Percentiles rank a stretch among this genome's conserved stretches.
phyloP scores from a whole-genome alignment of 1,140 invertebrate genomes.

The Bombus consobrinus region DNA sequence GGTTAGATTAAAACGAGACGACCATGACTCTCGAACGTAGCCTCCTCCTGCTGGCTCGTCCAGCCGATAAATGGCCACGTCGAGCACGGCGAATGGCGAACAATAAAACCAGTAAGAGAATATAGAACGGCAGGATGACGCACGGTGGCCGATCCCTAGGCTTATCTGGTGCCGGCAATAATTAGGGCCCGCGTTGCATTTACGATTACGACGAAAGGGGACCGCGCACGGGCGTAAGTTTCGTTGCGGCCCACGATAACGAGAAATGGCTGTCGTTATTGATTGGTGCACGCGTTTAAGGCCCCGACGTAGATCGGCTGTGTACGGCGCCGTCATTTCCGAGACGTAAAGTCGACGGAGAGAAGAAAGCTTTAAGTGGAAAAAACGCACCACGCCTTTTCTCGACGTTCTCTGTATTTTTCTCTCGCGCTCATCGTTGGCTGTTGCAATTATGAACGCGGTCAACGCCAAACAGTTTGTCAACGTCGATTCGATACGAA shows the following conservation, averaged over 20 bases:
- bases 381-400: not conserved
- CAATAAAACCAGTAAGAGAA: not conserved
- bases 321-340: too few relatives aligned
- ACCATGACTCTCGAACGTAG: too few relatives aligned
- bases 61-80: too few relatives aligned
- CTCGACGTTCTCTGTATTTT: not conserved
- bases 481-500: too few relatives aligned
- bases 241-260: slow-evolving; percentile 7
- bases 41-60: too few relatives aligned
- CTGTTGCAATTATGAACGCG: slow-evolving; percentile 21
- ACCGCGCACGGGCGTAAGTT: not conserved
- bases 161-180: slow-evolving; percentile 28
- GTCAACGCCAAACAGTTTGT: too few relatives aligned
- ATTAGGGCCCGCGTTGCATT: slow-evolving; percentile 33
- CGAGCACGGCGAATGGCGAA: not conserved
- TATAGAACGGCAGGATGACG: slow-evolving; percentile 9
- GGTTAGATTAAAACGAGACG: too few relatives aligned
- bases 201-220: slow-evolving; percentile 27
- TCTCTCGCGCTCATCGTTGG: too few relatives aligned
- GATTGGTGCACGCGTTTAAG: not conserved
- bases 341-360: not conserved
- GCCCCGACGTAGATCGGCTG: too few relatives aligned
- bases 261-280: slow-evolving; percentile 6
- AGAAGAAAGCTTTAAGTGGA: not conserved
- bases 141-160: slow-evolving; percentile 4